Evolutionary conservation across 1,140 invertebrate genomes (phyloP).

Genomic region (Megalonaias nervosa): DNA sequence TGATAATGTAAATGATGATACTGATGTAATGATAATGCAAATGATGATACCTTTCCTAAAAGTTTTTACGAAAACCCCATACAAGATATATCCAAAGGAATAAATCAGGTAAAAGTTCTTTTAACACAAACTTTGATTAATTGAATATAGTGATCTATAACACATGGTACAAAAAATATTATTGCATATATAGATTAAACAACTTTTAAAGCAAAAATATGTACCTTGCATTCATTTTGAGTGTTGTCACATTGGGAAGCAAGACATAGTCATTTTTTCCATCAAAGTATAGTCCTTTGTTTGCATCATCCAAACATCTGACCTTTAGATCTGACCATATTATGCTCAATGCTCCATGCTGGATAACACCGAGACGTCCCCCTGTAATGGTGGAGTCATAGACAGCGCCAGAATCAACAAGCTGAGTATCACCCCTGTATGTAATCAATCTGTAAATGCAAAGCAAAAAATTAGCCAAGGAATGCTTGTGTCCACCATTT

Average conservation of each 20-base stretch:
- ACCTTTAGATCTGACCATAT: slow-evolving; percentile 37
- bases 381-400: slow-evolving; percentile 40
- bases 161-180: too few relatives aligned
- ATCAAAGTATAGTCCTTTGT: slow-evolving; percentile 41
- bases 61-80: too few relatives aligned
- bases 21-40: too few relatives aligned
- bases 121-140: too few relatives aligned
- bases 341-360: slow-evolving; percentile 30
- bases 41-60: too few relatives aligned
- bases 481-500: too few relatives aligned
- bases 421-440: slow-evolving; percentile 12
- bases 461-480: neutral
- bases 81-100: too few relatives aligned
- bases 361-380: slow-evolving; percentile 40
- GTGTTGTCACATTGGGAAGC: slow-evolving; percentile 12
- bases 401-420: slow-evolving; percentile 41
- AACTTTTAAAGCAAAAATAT: neutral
- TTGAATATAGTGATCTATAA: too few relatives aligned
- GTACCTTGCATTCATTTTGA: slow-evolving; percentile 22
- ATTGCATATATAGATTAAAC: too few relatives aligned
- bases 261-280: slow-evolving; percentile 41
- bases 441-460: slow-evolving; percentile 27
- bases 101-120: too few relatives aligned
- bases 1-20: too few relatives aligned
- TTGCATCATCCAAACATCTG: slow-evolving; percentile 29